Base-by-base conservation (phyloP, 2,888 invertebrate species). In the Drosophila lutescens region DNA sequence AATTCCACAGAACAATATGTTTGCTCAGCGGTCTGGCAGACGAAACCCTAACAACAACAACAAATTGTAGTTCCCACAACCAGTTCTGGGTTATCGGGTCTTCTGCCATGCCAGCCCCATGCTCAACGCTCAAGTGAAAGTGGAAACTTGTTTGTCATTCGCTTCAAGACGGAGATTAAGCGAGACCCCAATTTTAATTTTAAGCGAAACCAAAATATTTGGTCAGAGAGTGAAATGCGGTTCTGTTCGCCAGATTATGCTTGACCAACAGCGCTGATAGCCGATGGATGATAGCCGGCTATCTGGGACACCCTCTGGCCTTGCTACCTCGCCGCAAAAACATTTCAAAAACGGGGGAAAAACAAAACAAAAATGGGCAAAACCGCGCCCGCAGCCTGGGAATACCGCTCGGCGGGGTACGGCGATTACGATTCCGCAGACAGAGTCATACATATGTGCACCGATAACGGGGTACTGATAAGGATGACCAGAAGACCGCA, bases 381-480 rank as follows among this genome's bases (percentile, higher is more conserved):
- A 63, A 73, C 71, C 71, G 65, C 56, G 41, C 67, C 67, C 56
- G 13, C 20, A 56, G 74, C 56, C 51, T 71, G 71, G 71, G 71
- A 65, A 71, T 57, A 57, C 56, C 63, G 54, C 50, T 1, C 34
- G 30, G 8, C 43, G 47, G 30, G 30, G 50, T 7, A 20, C 23
- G 13, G 38, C 44, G 49, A 49, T 49, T 49, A 49, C 49, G 34
- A 20, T 34, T 34, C 17, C 36, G 41, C 62, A 62, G 62, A 38
- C 57, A 56, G n/a, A 30, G 38, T 47, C 47, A 32, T 47, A 47
- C 15, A 15, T 17, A 41, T 7, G 23, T 55, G 26, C 46, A 30
- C 67, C 67, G 71, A 71, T 71, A 71, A 71, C 12, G 9, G n/a
- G 1, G 15, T 26, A 26, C 26, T 17, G 56, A 74, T 74, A 56